Conservation (phyloP, 2,888 invertebrate species). For the Melipona bicolor region DNA sequence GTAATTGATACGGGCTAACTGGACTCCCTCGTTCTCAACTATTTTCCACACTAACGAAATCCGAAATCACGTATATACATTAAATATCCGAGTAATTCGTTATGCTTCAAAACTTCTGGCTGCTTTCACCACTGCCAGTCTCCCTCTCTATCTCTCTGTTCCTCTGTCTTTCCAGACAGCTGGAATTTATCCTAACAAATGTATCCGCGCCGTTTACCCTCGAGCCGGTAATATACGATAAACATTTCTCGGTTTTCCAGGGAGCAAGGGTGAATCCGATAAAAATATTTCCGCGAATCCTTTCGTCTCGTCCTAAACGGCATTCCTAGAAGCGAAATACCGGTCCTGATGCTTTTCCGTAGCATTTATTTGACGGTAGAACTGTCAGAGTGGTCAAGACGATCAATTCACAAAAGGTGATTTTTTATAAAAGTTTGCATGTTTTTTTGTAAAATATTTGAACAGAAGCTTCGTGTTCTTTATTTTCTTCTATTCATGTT, state of each 20-base stretch:
- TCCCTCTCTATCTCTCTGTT: slow-evolving; percentile 37
- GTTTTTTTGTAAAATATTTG: no score
- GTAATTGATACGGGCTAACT: slow-evolving; percentile 78
- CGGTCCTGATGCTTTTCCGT: no score
- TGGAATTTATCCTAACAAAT: slow-evolving; percentile 81
- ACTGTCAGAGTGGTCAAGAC: no score
- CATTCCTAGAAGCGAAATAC: background rate
- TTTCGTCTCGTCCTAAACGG: slow-evolving; percentile 5
- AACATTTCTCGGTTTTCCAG: slow-evolving; percentile 72
- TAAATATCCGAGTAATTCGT: slow-evolving; percentile 83
- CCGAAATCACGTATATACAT: slow-evolving; percentile 79
- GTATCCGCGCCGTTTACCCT: slow-evolving; percentile 68
- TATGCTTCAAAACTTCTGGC: slow-evolving; percentile 76
- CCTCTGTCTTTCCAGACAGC: slow-evolving; percentile 66
- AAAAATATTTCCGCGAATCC: slow-evolving; percentile 71
- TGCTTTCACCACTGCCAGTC: slow-evolving; percentile 49
- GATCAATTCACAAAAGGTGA: no score
- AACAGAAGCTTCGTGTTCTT: no score
- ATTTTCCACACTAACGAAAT: slow-evolving; percentile 80
- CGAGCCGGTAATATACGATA: slow-evolving; percentile 76
- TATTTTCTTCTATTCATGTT: no score
- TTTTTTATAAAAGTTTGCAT: no score
- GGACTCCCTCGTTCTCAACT: slow-evolving; percentile 75
- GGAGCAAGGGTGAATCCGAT: slow-evolving; percentile 58
- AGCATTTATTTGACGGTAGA: no score